Conservation (phyloP, 53 echinoderm and acorn worm species). For the Zoroaster sp. region DNA sequence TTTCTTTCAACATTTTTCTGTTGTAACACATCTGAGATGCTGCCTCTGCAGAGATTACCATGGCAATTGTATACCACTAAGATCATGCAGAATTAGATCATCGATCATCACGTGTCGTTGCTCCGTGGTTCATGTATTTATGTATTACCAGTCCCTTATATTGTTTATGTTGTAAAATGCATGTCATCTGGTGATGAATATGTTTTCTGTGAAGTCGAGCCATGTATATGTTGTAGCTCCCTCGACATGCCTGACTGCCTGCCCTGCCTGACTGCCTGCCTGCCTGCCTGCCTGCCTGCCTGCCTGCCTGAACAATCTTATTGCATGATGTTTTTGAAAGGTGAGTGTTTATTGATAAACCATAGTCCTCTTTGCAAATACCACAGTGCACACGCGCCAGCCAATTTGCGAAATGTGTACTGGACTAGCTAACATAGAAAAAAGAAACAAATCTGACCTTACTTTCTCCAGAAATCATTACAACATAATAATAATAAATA, state of each 20-base stretch:
- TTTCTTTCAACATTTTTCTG: too few species aligned
- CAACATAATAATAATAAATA: too few species aligned
- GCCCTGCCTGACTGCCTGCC: not conserved
- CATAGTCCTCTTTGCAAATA: too few species aligned
- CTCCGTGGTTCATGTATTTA: not conserved
- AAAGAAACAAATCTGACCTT: too few species aligned
- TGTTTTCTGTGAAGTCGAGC: not conserved
- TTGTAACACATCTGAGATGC: not conserved
- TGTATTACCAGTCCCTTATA: not conserved
- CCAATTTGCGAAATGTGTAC: too few species aligned
- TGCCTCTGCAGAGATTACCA: not conserved
- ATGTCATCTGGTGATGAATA: not conserved
- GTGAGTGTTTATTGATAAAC: conserved; percentile 14
- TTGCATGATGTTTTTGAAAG: conserved; percentile 18
- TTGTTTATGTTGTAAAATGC: not conserved
- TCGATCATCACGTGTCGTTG: not conserved
- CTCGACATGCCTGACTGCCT: not conserved
- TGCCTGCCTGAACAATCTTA: not conserved
- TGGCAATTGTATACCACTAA: not conserved
- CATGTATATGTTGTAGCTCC: not conserved
- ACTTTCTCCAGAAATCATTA: too few species aligned
- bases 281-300: not conserved
- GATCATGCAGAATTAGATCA: not conserved
- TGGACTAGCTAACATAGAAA: too few species aligned
- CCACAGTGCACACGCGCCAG: too few species aligned